phyloP scores from a whole-genome alignment of 2,888 invertebrate genomes.

The Diploptera punctata region DNA sequence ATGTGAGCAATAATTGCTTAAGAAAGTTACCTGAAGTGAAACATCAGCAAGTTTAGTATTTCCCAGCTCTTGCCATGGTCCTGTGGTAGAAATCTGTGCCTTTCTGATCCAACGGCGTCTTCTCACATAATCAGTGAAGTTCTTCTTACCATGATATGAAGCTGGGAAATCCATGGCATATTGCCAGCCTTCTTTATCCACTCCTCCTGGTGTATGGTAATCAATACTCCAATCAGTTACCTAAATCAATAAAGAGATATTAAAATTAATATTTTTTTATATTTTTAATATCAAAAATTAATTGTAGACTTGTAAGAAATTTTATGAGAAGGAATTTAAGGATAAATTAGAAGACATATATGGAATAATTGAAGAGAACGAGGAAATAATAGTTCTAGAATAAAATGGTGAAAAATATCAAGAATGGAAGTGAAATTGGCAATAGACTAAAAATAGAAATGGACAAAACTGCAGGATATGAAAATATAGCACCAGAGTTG shows the following conservation, averaged over 20 bases:
- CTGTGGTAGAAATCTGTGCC: slow-evolving; percentile 81
- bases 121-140: slow-evolving; percentile 88
- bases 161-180: slow-evolving; percentile 93
- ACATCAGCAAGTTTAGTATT: slow-evolving; percentile 84
- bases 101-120: slow-evolving; percentile 84
- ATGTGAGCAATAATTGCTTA: too few species aligned
- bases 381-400: too few species aligned
- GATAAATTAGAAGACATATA: too few species aligned
- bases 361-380: too few species aligned
- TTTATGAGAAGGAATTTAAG: too few species aligned
- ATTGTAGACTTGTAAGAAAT: not conserved
- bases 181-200: slow-evolving; percentile 93
- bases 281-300: not conserved
- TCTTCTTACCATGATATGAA: slow-evolving; percentile 83
- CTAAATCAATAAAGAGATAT: slow-evolving; percentile 53
- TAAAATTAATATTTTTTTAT: slow-evolving; percentile 1
- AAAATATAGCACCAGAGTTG: too few species aligned
- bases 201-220: slow-evolving; percentile 87
- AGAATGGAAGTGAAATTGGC: too few species aligned
- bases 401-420: too few species aligned
- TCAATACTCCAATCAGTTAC: slow-evolving; percentile 93
- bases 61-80: slow-evolving; percentile 90
- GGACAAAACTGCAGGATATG: too few species aligned
- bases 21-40: slow-evolving; percentile 71
- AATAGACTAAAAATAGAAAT: too few species aligned